A percentile compares a stretch with the other conserved stretches of the same genome.
phyloP scores from a whole-genome alignment of 2,888 invertebrate genomes.

The Microplitis deprimator region DNA sequence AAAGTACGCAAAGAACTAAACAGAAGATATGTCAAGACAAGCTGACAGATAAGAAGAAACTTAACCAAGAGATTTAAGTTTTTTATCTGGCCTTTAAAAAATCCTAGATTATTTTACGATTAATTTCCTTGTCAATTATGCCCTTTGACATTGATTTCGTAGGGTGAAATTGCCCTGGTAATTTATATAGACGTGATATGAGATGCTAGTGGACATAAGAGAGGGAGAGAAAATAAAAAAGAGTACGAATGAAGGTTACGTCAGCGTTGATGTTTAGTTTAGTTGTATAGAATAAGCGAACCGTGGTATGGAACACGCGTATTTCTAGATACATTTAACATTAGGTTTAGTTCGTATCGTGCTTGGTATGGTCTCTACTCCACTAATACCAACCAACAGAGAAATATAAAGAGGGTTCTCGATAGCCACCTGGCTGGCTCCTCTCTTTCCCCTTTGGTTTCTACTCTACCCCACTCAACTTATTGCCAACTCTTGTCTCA shows the following conservation, averaged over 20 bases:
- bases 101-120: too few relatives aligned
- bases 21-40: neutral
- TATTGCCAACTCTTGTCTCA: slow-evolving; percentile 46
- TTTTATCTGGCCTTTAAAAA: neutral
- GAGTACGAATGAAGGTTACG: slow-evolving; percentile 32
- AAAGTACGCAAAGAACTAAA: neutral
- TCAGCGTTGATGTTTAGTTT: slow-evolving; percentile 22
- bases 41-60: neutral
- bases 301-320: slow-evolving; percentile 48
- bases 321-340: slow-evolving; percentile 54
- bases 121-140: neutral
- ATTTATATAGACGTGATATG: slow-evolving; percentile 3
- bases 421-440: slow-evolving; percentile 56
- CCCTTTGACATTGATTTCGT: slow-evolving; percentile 13
- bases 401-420: slow-evolving; percentile 47
- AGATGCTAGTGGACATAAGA: slow-evolving; percentile 18
- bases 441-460: slow-evolving; percentile 62
- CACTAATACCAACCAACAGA: slow-evolving; percentile 36
- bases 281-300: slow-evolving; percentile 38
- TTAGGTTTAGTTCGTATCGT: too few relatives aligned
- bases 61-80: neutral
- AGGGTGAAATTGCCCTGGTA: slow-evolving; percentile 18
- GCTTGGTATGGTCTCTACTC: slow-evolving; percentile 26
- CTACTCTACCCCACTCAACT: slow-evolving; percentile 53
- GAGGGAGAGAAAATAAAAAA: slow-evolving; percentile 34